Evolutionary conservation across 2,888 invertebrate genomes (phyloP).

Genomic region (Scaptomyza tumidula): DNA sequence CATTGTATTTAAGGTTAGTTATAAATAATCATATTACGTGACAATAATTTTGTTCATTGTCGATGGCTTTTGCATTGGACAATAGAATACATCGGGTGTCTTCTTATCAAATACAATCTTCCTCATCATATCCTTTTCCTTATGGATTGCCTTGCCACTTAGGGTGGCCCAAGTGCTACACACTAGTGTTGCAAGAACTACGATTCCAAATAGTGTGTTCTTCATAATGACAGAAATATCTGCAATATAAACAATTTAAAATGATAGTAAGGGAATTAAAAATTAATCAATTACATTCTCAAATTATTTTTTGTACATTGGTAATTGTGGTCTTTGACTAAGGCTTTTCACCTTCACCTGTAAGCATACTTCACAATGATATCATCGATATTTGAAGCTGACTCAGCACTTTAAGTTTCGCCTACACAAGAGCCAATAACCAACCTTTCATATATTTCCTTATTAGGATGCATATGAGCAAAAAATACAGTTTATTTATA

Average conservation of each 20-base stretch:
- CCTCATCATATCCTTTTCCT: constrained; percentile 89
- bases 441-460: constrained; percentile 18
- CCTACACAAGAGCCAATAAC: constrained; percentile 27
- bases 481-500: not conserved
- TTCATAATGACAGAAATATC: constrained; percentile 36
- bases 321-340: constrained; percentile 1
- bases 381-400: constrained; percentile 39
- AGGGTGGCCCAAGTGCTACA: constrained; percentile 65
- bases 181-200: constrained; percentile 32
- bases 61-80: constrained; percentile 91
- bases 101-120: constrained; percentile 92
- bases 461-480: constrained; percentile 21
- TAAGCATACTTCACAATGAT: constrained; percentile 17
- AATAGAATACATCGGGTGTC: constrained; percentile 92
- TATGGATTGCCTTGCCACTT: constrained; percentile 76
- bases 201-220: constrained; percentile 18
- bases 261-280: not conserved
- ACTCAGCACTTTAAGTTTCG: constrained; percentile 26
- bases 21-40: constrained; percentile 82
- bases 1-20: not conserved
- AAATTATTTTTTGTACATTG: not conserved
- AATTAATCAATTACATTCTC: not conserved
- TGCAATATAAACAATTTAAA: constrained; percentile 1
- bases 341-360: constrained; percentile 12
- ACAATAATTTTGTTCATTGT: constrained; percentile 90